These are phyloP conservation scores for Oligia latruncula DNA, from an alignment of 2,888 invertebrate species.

Conservation along the genomic window DNA sequence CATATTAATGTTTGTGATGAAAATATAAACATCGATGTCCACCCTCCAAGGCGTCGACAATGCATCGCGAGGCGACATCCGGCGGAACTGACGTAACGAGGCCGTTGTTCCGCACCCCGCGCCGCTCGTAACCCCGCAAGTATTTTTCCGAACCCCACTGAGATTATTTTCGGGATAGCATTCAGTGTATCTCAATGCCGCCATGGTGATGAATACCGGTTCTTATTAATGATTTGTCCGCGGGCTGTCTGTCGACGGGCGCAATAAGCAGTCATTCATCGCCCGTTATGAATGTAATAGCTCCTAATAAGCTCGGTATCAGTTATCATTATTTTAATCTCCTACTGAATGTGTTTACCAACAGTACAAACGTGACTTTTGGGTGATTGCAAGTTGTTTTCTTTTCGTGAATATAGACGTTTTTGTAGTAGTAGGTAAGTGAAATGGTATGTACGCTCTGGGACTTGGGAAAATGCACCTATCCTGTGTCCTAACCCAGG, in stretches of 20 bases:
- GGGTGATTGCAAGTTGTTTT: too few relatives aligned
- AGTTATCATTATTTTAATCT: constrained; percentile 56
- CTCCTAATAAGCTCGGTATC: constrained; percentile 71
- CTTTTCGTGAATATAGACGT: background rate
- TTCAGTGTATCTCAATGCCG: constrained; percentile 83
- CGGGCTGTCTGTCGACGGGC: constrained; percentile 75
- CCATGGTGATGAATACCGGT: constrained; percentile 85
- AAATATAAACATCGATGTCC: constrained; percentile 85
- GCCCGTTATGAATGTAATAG: constrained; percentile 72
- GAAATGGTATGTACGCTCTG: background rate
- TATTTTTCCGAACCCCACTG: constrained; percentile 74
- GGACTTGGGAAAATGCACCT: background rate
- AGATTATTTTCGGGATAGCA: constrained; percentile 83
- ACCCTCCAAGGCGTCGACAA: constrained; percentile 85
- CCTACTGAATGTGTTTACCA: constrained; percentile 19
- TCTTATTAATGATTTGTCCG: constrained; percentile 86
- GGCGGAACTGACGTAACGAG: constrained; percentile 89
- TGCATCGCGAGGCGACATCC: constrained; percentile 88
- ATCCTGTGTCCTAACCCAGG: background rate
- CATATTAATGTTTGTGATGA: constrained; percentile 83
- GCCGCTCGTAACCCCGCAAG: constrained; percentile 56
- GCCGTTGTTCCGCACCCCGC: constrained; percentile 83
- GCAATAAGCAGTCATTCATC: constrained; percentile 67
- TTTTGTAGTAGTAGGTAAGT: background rate
- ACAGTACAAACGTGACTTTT: background rate